Conservation (phyloP, 2,888 invertebrate species). For the Blastobasis adustella region DNA sequence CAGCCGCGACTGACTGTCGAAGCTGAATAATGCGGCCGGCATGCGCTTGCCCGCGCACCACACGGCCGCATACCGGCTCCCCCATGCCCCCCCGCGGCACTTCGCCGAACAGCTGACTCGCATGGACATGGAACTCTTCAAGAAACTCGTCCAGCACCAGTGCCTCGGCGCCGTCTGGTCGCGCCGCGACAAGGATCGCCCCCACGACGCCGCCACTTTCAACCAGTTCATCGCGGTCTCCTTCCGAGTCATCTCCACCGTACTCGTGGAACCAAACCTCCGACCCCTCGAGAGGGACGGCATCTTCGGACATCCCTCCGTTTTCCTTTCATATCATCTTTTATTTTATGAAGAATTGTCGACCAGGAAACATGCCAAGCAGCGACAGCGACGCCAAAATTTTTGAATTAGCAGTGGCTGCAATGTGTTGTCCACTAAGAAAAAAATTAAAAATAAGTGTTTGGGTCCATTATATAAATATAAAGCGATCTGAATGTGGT, state of each 20-base stretch:
- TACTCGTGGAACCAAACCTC: constrained; percentile 87
- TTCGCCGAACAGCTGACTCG: constrained; percentile 98
- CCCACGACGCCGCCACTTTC: constrained; percentile 89
- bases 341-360: too few species aligned
- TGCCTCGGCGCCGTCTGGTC: constrained; percentile 99
- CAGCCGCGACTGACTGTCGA: too few species aligned
- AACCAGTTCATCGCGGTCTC: constrained; percentile 99
- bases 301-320: too few species aligned
- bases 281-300: constrained; percentile 87
- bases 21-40: constrained; percentile 37
- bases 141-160: constrained; percentile 95
- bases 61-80: constrained; percentile 83
- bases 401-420: too few species aligned
- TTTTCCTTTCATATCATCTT: too few species aligned
- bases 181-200: constrained; percentile 87
- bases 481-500: too few species aligned
- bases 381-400: too few species aligned
- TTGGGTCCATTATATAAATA: too few species aligned
- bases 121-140: constrained; percentile 97
- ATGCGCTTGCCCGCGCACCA: constrained; percentile 78
- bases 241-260: constrained; percentile 94
- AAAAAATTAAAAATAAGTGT: too few species aligned
- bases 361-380: too few species aligned
- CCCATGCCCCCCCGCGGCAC: constrained; percentile 80
- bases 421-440: too few species aligned